Percentiles rank a stretch among this genome's conserved stretches.
phyloP scores from a whole-genome alignment of 2,113 vertebrate genomes.

The Labrus mixtus region DNA sequence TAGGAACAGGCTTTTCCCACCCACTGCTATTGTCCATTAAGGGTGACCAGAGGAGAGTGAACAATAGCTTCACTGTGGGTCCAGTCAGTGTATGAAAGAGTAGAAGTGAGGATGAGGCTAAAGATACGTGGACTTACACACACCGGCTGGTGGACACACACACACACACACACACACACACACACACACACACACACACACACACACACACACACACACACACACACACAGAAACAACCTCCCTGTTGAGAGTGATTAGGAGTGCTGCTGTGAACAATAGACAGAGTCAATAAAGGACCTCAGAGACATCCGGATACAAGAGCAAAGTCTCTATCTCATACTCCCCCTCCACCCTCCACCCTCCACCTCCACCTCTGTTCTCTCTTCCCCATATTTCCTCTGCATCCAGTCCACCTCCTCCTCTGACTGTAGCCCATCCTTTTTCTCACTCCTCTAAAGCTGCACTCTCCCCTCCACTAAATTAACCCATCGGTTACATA shows the following conservation, averaged over 20 bases:
- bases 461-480: not conserved
- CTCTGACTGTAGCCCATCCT: constrained; percentile 10
- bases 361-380: constrained; percentile 4
- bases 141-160: constrained; percentile 33
- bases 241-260: constrained; percentile 81
- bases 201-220: constrained; percentile 27
- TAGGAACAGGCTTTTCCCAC: constrained; percentile 69
- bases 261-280: constrained; percentile 80
- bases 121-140: constrained; percentile 56
- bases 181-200: constrained; percentile 41
- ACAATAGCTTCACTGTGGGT: constrained; percentile 76
- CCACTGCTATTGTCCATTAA: constrained; percentile 79
- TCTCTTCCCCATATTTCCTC: constrained; percentile 7
- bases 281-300: constrained; percentile 81
- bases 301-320: constrained; percentile 75
- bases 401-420: constrained; percentile 26
- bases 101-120: constrained; percentile 64
- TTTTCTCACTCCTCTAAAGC: not conserved
- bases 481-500: too few species aligned
- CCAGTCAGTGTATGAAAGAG: constrained; percentile 56
- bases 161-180: too few species aligned
- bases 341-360: not conserved
- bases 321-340: constrained; percentile 60
- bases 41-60: constrained; percentile 68
- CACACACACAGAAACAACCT: constrained; percentile 46